Evolutionary conservation across 2,888 invertebrate species (phyloP).

Genomic region (Noctua comes): DNA sequence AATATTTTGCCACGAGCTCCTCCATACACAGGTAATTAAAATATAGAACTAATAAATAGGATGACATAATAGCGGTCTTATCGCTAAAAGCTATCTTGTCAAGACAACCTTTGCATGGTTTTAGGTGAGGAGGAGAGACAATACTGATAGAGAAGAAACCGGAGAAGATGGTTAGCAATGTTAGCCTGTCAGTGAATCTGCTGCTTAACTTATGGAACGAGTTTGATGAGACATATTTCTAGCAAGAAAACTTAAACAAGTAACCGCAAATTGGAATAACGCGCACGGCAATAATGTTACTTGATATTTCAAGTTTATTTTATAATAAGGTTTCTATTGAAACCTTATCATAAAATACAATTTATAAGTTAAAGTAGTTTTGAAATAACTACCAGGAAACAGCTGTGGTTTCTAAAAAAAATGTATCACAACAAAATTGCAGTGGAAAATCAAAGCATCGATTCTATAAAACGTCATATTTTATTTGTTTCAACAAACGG

Average conservation of each 20-base stretch:
- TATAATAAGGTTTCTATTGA: too few relatives aligned
- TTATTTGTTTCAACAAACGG: constrained; percentile 18
- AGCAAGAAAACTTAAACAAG: not conserved
- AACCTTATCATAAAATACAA: too few relatives aligned
- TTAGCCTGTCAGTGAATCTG: not conserved
- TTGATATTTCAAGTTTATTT: too few relatives aligned
- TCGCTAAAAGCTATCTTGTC: not conserved
- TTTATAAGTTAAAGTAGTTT: too few relatives aligned
- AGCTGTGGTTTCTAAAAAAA: not conserved
- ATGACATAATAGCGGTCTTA: too few relatives aligned
- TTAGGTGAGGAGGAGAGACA: not conserved
- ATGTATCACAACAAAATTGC: not conserved
- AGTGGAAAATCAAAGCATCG: constrained; percentile 7
- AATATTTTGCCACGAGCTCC: too few relatives aligned
- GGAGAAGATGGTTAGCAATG: not conserved
- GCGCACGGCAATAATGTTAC: not conserved
- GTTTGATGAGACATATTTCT: not conserved
- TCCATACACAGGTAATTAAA: too few relatives aligned
- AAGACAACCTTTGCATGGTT: not conserved
- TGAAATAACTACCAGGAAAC: not conserved
- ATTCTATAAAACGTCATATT: constrained; percentile 13
- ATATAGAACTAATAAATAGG: too few relatives aligned
- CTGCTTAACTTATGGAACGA: not conserved
- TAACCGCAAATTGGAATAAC: not conserved
- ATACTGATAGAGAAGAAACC: too few relatives aligned